A percentile compares a stretch with the other conserved stretches of the same genome.
These are phyloP conservation scores for Pelagia noctiluca DNA, from an alignment of 30 jellyfish, hydroid and myxozoan genomes.

Conservation along the genomic window DNA sequence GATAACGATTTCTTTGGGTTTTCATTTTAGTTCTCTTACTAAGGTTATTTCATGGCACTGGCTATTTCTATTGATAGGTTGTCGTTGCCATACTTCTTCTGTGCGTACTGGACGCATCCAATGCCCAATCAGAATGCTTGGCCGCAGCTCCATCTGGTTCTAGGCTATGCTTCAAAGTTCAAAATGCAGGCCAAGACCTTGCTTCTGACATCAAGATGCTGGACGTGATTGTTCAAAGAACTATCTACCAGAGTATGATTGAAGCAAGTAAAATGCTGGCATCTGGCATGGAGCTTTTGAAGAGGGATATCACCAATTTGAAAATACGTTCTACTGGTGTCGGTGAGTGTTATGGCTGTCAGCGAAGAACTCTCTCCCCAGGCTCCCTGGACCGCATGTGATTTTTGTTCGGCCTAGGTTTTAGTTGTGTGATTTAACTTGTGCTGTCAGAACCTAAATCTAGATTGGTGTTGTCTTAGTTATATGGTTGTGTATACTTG, in stretches of 20 bases:
- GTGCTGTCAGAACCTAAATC: too few species aligned
- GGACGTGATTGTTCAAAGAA: constrained; percentile 32
- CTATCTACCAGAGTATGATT: constrained; percentile 45
- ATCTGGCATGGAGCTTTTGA: constrained; percentile 43
- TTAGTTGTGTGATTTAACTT: too few species aligned
- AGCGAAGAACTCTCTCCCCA: too few species aligned
- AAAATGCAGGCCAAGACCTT: not conserved
- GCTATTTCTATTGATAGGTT: not conserved
- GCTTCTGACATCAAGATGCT: not conserved
- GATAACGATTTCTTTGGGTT: too few species aligned
- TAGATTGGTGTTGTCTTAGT: too few species aligned
- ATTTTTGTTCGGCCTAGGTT: too few species aligned
- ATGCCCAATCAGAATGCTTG: not conserved
- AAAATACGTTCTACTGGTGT: not conserved
- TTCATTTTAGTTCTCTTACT: not conserved
- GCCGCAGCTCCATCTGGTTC: constrained; percentile 7
- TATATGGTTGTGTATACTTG: too few species aligned
- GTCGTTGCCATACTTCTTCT: not conserved
- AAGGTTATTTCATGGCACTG: not conserved
- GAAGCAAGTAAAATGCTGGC: constrained; percentile 58
- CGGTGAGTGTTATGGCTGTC: too few species aligned
- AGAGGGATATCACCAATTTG: constrained; percentile 22
- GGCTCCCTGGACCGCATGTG: too few species aligned
- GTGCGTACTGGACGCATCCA: not conserved
- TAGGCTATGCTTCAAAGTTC: not conserved